A percentile compares a stretch with the other conserved stretches of the same genome.
Conservation (phyloP, 2,113 vertebrate species). For the Petrocephalus zakoni region DNA sequence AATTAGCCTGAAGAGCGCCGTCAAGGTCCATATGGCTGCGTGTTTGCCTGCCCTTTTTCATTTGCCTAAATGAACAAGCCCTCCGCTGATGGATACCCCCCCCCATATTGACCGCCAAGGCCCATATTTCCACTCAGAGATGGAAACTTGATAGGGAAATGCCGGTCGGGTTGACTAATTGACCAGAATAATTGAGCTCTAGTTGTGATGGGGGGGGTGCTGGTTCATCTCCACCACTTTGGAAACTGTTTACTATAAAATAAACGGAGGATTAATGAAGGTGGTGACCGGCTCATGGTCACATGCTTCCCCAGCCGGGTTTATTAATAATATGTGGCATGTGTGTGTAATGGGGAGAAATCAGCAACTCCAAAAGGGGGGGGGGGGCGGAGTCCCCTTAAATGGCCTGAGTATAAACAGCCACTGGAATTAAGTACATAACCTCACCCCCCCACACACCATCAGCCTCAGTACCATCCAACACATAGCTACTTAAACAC, state of each 20-base stretch:
- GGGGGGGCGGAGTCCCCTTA: constrained; percentile 20
- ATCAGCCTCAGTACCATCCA: not conserved
- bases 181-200: constrained; percentile 64
- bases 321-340: constrained; percentile 51
- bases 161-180: constrained; percentile 72
- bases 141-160: constrained; percentile 78
- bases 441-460: not conserved
- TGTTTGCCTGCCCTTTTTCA: constrained; percentile 84
- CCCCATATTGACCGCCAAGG: constrained; percentile 72
- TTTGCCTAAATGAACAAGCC: constrained; percentile 80
- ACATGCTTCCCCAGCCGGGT: constrained; percentile 31
- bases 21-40: constrained; percentile 72
- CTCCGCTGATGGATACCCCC: constrained; percentile 69
- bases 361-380: constrained; percentile 23
- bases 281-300: constrained; percentile 41
- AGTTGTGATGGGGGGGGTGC: constrained; percentile 49
- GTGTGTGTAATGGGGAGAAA: constrained; percentile 31
- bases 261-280: constrained; percentile 43
- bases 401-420: constrained; percentile 34
- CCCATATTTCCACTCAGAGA: constrained; percentile 77
- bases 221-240: constrained; percentile 70
- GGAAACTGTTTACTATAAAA: constrained; percentile 68
- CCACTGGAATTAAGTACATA: not conserved
- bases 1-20: constrained; percentile 76
- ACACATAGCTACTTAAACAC: not conserved